A percentile compares a stretch with the other conserved stretches of the same genome.
These are phyloP conservation scores for Maniola jurtina DNA, from an alignment of 1,140 invertebrate genomes.

Conservation along the genomic window DNA sequence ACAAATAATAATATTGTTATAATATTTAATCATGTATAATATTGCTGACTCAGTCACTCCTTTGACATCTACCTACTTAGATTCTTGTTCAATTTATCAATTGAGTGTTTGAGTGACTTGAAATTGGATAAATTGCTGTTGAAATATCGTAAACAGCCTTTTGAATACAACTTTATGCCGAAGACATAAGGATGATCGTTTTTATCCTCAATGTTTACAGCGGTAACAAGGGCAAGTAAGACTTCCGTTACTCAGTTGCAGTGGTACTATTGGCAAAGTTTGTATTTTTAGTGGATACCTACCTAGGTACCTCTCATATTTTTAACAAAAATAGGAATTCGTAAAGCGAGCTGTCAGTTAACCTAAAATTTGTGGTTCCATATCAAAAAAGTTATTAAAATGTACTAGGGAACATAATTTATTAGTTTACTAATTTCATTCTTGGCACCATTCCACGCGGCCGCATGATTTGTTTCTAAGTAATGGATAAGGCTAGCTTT, in stretches of 20 bases:
- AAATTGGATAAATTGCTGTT: conserved; percentile 13
- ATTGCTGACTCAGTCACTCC: background rate
- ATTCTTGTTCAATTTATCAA: conserved; percentile 14
- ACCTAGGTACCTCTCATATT: background rate
- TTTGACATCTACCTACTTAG: background rate
- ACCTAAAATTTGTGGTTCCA: too few relatives aligned
- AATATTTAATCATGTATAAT: background rate
- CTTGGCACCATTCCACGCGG: too few relatives aligned
- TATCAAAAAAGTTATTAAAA: too few relatives aligned
- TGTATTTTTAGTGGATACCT: background rate
- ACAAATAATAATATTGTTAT: too few relatives aligned
- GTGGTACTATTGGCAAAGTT: conserved; percentile 14
- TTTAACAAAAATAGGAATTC: background rate
- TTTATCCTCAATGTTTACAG: conserved; percentile 10
- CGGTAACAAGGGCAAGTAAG: conserved; percentile 29
- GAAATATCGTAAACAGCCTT: conserved; percentile 14
- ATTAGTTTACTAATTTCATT: too few relatives aligned
- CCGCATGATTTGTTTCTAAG: too few relatives aligned
- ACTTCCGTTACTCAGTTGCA: conserved; percentile 23
- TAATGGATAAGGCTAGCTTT: too few relatives aligned
- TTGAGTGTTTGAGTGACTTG: conserved; percentile 11
- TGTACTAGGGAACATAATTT: too few relatives aligned
- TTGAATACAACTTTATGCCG: conserved; percentile 17
- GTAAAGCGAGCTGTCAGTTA: too few relatives aligned
- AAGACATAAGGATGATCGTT: conserved; percentile 15